Conservation (phyloP, 2,888 invertebrate genomes). For the Chloromyia formosa region DNA sequence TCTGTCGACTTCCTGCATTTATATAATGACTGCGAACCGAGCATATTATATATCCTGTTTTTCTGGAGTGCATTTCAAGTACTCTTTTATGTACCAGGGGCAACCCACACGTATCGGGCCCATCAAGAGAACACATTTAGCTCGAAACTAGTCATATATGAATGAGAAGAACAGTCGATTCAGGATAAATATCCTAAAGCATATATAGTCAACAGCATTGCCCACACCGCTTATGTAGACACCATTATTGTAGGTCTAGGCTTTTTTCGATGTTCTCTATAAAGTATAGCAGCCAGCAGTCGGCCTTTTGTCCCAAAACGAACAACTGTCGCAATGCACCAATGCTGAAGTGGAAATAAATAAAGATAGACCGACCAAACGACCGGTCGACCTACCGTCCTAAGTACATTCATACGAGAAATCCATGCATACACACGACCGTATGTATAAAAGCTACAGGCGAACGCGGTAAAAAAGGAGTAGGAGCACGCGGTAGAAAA, state of each 20-base stretch:
- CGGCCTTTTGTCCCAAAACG: conserved; percentile 36
- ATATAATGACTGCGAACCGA: conserved; percentile 11
- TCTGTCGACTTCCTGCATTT: conserved; percentile 15
- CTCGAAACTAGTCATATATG: conserved; percentile 4
- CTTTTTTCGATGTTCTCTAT: conserved; percentile 32
- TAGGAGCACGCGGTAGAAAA: conserved; percentile 2
- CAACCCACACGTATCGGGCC: background rate
- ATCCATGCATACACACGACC: background rate
- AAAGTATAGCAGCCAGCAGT: conserved; percentile 15
- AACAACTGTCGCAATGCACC: conserved; percentile 52
- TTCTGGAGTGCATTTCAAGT: conserved; percentile 23
- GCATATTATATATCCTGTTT: conserved; percentile 26
- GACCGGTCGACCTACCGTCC: conserved; percentile 9
- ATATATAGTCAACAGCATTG: conserved; percentile 26
- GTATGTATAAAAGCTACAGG: conserved; percentile 20
- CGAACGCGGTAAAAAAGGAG: conserved; percentile 1
- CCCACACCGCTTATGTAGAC: conserved; percentile 21
- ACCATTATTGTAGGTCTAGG: conserved; percentile 42
- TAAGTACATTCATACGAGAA: conserved; percentile 22
- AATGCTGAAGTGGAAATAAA: conserved; percentile 49
- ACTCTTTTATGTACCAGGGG: conserved; percentile 1
- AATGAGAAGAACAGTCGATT: conserved; percentile 4
- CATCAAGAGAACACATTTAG: background rate
- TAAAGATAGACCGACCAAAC: conserved; percentile 47
- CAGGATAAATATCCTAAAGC: conserved; percentile 8